Evolutionary conservation across 2,888 invertebrate genomes (phyloP).

Genomic region (Anoplius nigerrimus): DNA sequence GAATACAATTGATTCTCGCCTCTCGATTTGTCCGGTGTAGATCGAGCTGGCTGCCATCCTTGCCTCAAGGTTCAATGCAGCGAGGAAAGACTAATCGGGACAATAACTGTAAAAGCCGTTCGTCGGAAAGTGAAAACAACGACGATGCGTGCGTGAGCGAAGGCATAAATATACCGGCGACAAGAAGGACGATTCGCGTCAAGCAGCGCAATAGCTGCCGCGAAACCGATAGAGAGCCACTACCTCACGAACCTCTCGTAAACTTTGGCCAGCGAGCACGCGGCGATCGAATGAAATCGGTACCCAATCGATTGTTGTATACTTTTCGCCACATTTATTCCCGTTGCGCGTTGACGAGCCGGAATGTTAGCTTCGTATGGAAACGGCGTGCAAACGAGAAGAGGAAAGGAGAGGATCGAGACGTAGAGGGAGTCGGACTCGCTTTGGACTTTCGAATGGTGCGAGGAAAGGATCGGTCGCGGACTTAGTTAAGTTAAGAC

Average conservation of each 20-base stretch:
- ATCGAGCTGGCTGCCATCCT: background rate
- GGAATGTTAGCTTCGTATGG: too few relatives aligned
- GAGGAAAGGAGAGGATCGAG: constrained; percentile 26
- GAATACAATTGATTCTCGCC: too few relatives aligned
- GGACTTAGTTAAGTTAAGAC: constrained; percentile 17
- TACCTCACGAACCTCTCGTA: too few relatives aligned
- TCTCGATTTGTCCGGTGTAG: too few relatives aligned
- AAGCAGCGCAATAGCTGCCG: constrained; percentile 24
- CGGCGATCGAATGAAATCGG: too few relatives aligned
- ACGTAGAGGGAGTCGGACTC: constrained; percentile 18
- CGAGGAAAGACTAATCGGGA: background rate
- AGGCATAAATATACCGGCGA: constrained; percentile 34
- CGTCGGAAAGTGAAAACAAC: constrained; percentile 41
- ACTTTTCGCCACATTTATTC: too few relatives aligned
- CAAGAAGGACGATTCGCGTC: constrained; percentile 15
- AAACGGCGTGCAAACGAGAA: constrained; percentile 22
- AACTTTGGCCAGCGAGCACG: too few relatives aligned
- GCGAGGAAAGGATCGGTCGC: constrained; percentile 22
- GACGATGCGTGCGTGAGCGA: constrained; percentile 39
- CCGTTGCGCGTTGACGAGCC: too few relatives aligned
- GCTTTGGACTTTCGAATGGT: constrained; percentile 32
- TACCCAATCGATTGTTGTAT: too few relatives aligned
- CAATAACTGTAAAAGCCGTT: background rate
- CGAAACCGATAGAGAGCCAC: too few relatives aligned
- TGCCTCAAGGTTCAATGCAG: background rate